phyloP scores from a whole-genome alignment of 2,113 vertebrate species.

The Semnornis frantzii region DNA sequence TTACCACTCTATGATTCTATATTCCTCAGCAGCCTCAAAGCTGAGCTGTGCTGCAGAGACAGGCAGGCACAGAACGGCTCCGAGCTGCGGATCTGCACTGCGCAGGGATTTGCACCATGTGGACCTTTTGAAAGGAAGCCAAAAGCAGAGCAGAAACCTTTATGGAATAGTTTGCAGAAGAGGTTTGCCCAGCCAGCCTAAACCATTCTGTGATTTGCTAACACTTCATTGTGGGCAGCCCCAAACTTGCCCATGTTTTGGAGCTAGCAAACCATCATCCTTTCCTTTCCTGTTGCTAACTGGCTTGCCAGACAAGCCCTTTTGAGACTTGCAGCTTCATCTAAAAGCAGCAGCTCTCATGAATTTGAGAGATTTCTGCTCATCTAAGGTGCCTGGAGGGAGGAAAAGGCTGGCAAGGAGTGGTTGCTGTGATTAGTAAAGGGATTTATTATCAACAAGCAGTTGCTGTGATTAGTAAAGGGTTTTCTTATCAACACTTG shows the following conservation, averaged over 20 bases:
- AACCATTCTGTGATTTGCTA: background rate
- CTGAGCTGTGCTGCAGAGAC: fast-evolving
- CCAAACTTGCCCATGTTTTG: background rate
- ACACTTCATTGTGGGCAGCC: background rate
- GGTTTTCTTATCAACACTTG: background rate
- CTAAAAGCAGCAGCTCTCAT: background rate
- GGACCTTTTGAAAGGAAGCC: fast-evolving
- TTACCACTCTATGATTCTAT: too few species aligned
- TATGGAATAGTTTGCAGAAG: background rate
- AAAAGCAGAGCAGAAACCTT: fast-evolving
- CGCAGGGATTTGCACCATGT: fast-evolving
- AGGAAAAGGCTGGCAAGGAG: background rate
- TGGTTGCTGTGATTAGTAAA: background rate
- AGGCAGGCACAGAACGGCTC: fast-evolving
- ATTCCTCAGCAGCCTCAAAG: background rate
- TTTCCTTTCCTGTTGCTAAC: background rate
- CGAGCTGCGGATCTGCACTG: fast-evolving
- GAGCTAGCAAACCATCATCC: background rate
- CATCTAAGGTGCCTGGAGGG: background rate
- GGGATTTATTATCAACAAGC: background rate
- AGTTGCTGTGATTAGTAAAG: background rate
- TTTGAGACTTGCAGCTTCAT: background rate
- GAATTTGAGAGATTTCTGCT: background rate
- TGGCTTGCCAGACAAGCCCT: background rate
- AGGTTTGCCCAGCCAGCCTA: background rate